phyloP scores from a whole-genome alignment of 1,140 invertebrate species.

The Pseudomyrmex pallidus region DNA sequence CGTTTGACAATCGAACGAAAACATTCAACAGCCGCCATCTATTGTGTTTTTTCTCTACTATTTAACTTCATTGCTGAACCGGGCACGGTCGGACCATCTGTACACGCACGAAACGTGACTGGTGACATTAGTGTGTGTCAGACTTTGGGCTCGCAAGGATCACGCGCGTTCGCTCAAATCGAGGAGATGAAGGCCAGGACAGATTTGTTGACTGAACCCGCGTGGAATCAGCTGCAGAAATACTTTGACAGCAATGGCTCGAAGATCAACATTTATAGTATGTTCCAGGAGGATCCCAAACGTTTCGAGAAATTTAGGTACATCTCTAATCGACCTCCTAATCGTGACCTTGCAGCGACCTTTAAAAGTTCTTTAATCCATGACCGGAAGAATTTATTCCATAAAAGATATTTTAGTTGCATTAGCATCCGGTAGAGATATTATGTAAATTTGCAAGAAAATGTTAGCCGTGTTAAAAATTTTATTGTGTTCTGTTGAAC shows the following conservation, averaged over 20 bases:
- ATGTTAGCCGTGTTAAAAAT: not conserved
- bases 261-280: constrained; percentile 91
- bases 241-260: constrained; percentile 89
- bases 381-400: not conserved
- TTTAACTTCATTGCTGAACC: no score
- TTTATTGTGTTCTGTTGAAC: constrained; percentile 38
- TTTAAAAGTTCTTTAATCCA: constrained; percentile 50
- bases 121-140: no score
- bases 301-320: constrained; percentile 94
- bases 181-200: constrained; percentile 82
- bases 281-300: constrained; percentile 91
- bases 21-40: no score
- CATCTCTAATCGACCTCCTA: constrained; percentile 61
- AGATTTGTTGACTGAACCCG: constrained; percentile 88
- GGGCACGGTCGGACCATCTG: no score
- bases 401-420: not conserved
- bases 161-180: constrained; percentile 84
- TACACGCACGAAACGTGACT: no score
- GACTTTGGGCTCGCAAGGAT: not conserved
- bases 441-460: not conserved
- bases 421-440: not conserved
- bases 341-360: constrained; percentile 79
- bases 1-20: no score
- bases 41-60: no score
- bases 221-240: constrained; percentile 90